Evolutionary conservation across 2,888 invertebrate genomes (phyloP).

Genomic region (Macroteleia sp.): DNA sequence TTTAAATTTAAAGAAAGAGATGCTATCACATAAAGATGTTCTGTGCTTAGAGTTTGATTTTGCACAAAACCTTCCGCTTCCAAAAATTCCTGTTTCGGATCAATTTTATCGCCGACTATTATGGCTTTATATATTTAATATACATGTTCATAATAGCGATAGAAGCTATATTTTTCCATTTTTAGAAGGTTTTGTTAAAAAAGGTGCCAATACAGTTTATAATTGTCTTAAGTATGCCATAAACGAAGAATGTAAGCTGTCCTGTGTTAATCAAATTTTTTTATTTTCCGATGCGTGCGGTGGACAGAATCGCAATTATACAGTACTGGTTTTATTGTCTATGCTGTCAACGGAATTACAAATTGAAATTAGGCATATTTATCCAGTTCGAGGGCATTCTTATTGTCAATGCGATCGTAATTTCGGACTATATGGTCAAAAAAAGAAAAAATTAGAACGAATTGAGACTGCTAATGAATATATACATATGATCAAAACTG

Average conservation of each 20-base stretch:
- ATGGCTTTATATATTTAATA: constrained; percentile 36
- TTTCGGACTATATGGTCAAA: too few species aligned
- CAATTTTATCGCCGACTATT: constrained; percentile 42
- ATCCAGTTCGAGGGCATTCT: too few species aligned
- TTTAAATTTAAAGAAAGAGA: constrained; percentile 16
- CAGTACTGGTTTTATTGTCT: background rate
- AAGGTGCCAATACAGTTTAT: constrained; percentile 36
- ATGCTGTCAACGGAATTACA: constrained; percentile 18
- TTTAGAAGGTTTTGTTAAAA: constrained; percentile 28
- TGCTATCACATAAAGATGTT: constrained; percentile 24
- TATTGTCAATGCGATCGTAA: too few species aligned
- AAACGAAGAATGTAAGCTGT: background rate
- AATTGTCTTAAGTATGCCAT: constrained; percentile 9
- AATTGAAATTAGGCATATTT: constrained; percentile 15
- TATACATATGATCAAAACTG: too few species aligned
- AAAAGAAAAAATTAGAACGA: too few species aligned
- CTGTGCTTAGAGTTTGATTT: constrained; percentile 27
- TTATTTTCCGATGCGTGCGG: background rate
- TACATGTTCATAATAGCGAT: constrained; percentile 25
- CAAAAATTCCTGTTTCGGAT: constrained; percentile 46
- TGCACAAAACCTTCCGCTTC: constrained; percentile 41
- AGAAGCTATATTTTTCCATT: constrained; percentile 37
- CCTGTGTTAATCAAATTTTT: background rate
- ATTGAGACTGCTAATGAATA: too few species aligned
- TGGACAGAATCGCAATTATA: constrained; percentile 25